These are phyloP conservation scores for Saimiri boliviensis DNA, from an alignment of 2,113 vertebrate genomes.

Conservation along the genomic window DNA sequence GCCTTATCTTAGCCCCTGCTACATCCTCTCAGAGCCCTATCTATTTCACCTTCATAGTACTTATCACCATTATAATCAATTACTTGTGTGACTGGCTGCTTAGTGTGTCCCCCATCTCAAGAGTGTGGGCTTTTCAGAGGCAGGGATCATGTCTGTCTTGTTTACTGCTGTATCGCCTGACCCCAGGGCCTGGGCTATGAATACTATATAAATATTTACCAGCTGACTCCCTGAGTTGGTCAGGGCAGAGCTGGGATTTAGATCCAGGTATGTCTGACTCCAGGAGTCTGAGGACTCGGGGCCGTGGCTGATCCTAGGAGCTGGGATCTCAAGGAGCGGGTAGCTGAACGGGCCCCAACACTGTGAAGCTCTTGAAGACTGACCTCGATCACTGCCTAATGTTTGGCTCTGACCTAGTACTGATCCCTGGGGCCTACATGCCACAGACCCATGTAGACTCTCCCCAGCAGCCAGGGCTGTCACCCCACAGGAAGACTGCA, in stretches of 20 bases:
- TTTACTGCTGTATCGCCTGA: conserved; percentile 37
- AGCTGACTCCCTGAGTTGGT: conserved; percentile 50
- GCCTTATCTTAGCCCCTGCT: neutral
- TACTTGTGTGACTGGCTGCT: conserved; percentile 50
- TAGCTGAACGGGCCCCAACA: neutral
- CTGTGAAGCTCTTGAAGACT: neutral
- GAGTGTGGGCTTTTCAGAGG: conserved; percentile 14
- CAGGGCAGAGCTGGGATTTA: conserved; percentile 56
- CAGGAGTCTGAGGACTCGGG: conserved; percentile 2
- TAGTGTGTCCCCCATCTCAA: neutral
- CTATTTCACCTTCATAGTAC: neutral
- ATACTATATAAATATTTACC: conserved; percentile 69
- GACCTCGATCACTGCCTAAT: neutral
- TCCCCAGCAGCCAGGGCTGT: neutral
- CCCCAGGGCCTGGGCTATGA: conserved; percentile 60
- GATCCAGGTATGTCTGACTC: conserved; percentile 17
- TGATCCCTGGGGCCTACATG: neutral
- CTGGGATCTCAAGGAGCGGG: neutral
- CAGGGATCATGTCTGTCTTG: conserved; percentile 45
- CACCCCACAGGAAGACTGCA: neutral
- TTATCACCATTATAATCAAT: conserved; percentile 37
- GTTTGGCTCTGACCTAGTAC: neutral
- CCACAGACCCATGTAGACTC: neutral
- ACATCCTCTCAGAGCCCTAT: neutral
- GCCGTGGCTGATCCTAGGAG: neutral